Evolutionary conservation across 2,797 vertebrate genomes (phyloP).

Genomic region (Triplophysa bombifrons): DNA sequence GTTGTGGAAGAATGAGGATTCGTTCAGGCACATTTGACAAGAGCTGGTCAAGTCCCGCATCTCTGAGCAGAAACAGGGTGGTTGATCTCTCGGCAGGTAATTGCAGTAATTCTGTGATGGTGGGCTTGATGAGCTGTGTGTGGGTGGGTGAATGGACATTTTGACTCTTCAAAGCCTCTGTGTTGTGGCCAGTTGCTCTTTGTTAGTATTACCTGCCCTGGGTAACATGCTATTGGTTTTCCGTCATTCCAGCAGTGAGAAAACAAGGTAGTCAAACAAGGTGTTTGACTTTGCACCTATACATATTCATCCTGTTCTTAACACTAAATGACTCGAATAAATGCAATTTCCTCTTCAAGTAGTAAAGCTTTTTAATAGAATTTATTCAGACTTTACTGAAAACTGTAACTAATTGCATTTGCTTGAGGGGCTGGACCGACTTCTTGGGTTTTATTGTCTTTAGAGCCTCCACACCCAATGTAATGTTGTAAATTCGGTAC

Average conservation of each 20-base stretch:
- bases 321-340: neutral
- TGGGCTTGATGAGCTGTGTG: conserved; percentile 37
- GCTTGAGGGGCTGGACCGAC: neutral
- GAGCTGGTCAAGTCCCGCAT: conserved; percentile 19
- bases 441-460: conserved; percentile 17
- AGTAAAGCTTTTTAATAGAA: neutral
- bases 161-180: conserved; percentile 27
- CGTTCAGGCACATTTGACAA: conserved; percentile 7
- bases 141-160: conserved; percentile 27
- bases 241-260: conserved; percentile 13
- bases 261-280: neutral
- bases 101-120: conserved; percentile 42
- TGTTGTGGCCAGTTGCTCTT: conserved; percentile 43
- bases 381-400: no score
- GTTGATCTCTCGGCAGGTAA: conserved; percentile 43
- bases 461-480: neutral
- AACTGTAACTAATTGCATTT: neutral
- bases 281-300: neutral
- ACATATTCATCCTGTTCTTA: conserved; percentile 1
- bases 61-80: conserved; percentile 1
- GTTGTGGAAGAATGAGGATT: neutral
- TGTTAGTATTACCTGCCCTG: conserved; percentile 42
- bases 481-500: conserved; percentile 31
- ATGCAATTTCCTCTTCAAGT: neutral
- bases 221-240: conserved; percentile 41